phyloP scores from a whole-genome alignment of 2,888 invertebrate genomes.

The Apamea epomidion region DNA sequence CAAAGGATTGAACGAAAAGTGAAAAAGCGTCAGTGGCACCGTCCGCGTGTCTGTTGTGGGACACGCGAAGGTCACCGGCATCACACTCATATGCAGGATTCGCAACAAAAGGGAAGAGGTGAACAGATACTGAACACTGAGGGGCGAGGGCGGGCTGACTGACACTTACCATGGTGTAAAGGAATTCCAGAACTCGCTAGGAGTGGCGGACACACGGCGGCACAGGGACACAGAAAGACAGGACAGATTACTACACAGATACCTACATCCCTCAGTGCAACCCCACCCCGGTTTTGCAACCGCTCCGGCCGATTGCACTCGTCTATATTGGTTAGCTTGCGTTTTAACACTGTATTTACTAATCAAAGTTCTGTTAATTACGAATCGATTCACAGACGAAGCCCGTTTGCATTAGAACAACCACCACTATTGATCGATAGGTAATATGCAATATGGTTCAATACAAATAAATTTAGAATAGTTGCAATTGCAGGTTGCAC shows the following conservation, averaged over 20 bases:
- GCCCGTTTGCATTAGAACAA: constrained; percentile 91
- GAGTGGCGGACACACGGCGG: constrained; percentile 93
- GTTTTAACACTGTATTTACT: constrained; percentile 87
- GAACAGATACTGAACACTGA: constrained; percentile 90
- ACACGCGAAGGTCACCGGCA: constrained; percentile 87
- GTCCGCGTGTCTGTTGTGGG: constrained; percentile 85
- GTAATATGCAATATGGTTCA: constrained; percentile 52
- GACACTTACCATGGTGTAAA: constrained; percentile 99
- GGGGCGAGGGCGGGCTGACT: constrained; percentile 91
- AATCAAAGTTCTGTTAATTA: constrained; percentile 73
- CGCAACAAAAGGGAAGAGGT: constrained; percentile 90
- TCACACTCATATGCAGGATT: constrained; percentile 90
- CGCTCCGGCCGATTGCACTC: constrained; percentile 85
- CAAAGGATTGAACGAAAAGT: constrained; percentile 89
- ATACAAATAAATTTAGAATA: constrained; percentile 61
- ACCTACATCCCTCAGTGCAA: constrained; percentile 91
- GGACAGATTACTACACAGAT: constrained; percentile 92
- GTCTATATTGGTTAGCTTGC: constrained; percentile 90
- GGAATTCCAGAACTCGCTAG: constrained; percentile 99
- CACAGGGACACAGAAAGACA: constrained; percentile 93
- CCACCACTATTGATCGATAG: constrained; percentile 78
- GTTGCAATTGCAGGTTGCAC: constrained; percentile 78
- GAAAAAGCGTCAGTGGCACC: constrained; percentile 88
- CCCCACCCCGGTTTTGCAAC: constrained; percentile 89
- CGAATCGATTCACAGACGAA: constrained; percentile 79